These are phyloP conservation scores for Zele albiditarsus DNA, from an alignment of 2,888 invertebrate species.

Conservation along the genomic window DNA sequence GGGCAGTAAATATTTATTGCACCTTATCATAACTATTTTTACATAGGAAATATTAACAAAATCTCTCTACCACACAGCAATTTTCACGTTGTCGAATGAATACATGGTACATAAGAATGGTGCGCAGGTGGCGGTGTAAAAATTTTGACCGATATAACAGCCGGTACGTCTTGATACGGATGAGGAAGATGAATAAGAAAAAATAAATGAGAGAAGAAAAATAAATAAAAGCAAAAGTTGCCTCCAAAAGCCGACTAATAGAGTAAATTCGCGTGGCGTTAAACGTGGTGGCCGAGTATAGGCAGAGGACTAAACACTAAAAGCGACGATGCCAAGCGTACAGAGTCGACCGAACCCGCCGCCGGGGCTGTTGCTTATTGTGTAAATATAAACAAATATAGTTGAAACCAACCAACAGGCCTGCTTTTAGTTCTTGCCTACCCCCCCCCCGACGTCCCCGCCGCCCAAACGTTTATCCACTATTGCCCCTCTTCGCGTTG, in stretches of 20 bases:
- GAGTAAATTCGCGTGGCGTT: slow-evolving; percentile 1
- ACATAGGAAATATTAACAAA: background rate
- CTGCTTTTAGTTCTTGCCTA: slow-evolving; percentile 67
- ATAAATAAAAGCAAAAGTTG: background rate
- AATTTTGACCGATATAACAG: background rate
- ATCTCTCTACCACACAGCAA: background rate
- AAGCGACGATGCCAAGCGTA: slow-evolving; percentile 49
- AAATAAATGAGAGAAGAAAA: background rate
- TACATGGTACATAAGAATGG: background rate
- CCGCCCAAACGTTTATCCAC: slow-evolving; percentile 45
- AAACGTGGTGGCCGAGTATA: slow-evolving; percentile 62
- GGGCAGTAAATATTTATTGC: too few species aligned
- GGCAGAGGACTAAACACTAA: slow-evolving; percentile 69
- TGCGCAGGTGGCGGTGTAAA: background rate
- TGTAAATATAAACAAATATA: slow-evolving; percentile 74
- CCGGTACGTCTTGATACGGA: background rate
- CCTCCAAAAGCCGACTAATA: background rate
- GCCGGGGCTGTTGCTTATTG: slow-evolving; percentile 72
- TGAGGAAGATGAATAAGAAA: background rate
- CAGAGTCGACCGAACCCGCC: slow-evolving; percentile 48
- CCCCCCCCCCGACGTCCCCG: slow-evolving; percentile 47
- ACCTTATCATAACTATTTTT: background rate
- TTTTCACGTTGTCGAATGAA: background rate
- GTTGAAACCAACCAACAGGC: slow-evolving; percentile 73
- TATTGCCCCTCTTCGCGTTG: slow-evolving; percentile 50